A percentile compares a stretch with the other conserved stretches of the same genome.
These are phyloP conservation scores for Cyphomyrmex costatus DNA, from an alignment of 1,140 invertebrate genomes.

Conservation along the genomic window DNA sequence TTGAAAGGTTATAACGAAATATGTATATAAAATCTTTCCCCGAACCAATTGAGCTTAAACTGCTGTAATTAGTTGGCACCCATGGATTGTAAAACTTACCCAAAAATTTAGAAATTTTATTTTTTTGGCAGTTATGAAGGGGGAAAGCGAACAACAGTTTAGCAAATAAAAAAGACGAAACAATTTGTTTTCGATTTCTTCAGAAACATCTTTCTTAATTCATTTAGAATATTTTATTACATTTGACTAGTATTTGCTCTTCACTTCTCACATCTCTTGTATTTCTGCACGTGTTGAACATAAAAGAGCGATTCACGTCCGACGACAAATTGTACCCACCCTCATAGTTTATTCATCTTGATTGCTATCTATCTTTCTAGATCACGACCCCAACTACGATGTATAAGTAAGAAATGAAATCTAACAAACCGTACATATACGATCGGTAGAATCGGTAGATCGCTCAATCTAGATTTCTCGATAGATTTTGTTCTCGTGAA, in stretches of 20 bases:
- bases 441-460: neutral
- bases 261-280: neutral
- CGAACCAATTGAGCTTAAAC: too few species aligned
- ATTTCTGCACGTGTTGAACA: neutral
- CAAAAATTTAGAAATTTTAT: too few species aligned
- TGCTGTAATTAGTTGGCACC: too few species aligned
- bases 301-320: neutral
- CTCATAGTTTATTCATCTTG: slow-evolving; percentile 51
- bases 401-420: slow-evolving; percentile 45
- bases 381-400: neutral
- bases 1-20: too few species aligned
- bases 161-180: too few species aligned
- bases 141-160: too few species aligned
- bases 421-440: slow-evolving; percentile 33
- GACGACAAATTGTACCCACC: slow-evolving; percentile 4
- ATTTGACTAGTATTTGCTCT: neutral
- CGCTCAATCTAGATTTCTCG: neutral
- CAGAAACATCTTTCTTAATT: neutral
- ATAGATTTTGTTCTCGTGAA: neutral
- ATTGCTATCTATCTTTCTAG: slow-evolving; percentile 40
- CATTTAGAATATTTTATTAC: neutral
- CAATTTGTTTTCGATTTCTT: too few species aligned
- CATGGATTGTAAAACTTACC: too few species aligned
- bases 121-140: too few species aligned
- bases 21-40: too few species aligned